phyloP scores from a whole-genome alignment of 2,888 invertebrate species.

The Marronus borbonicus region DNA sequence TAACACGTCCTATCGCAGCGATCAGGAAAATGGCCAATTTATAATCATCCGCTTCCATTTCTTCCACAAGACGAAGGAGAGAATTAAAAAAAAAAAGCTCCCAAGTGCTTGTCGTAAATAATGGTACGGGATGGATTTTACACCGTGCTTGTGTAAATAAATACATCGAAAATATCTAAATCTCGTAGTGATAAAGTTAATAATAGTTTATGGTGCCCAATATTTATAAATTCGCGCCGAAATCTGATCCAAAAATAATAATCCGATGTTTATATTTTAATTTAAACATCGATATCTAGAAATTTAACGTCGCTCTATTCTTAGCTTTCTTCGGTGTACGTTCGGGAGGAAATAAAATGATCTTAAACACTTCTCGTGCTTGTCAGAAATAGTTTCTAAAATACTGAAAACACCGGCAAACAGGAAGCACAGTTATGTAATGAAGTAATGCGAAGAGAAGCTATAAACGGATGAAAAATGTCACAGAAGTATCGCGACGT shows the following conservation, averaged over 20 bases:
- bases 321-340: background rate
- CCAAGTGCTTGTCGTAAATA: no score
- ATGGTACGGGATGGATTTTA: no score
- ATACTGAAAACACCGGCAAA: background rate
- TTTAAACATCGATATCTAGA: constrained; percentile 26
- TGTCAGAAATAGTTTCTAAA: constrained; percentile 11
- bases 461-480: constrained; percentile 2
- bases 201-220: constrained; percentile 15
- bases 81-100: no score
- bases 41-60: no score
- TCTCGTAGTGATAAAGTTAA: constrained; percentile 18
- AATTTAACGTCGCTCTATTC: constrained; percentile 12
- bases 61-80: no score
- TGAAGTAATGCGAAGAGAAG: background rate
- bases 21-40: no score
- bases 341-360: background rate
- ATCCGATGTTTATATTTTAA: constrained; percentile 10
- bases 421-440: background rate
- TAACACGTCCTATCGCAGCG: no score
- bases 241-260: constrained; percentile 29
- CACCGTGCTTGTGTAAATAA: background rate
- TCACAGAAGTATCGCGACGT: background rate
- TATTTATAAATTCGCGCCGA: constrained; percentile 17
- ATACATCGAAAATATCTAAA: constrained; percentile 6
- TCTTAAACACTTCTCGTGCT: background rate